Conservation (phyloP, 2,113 vertebrate species). For the Helogale parvula region DNA sequence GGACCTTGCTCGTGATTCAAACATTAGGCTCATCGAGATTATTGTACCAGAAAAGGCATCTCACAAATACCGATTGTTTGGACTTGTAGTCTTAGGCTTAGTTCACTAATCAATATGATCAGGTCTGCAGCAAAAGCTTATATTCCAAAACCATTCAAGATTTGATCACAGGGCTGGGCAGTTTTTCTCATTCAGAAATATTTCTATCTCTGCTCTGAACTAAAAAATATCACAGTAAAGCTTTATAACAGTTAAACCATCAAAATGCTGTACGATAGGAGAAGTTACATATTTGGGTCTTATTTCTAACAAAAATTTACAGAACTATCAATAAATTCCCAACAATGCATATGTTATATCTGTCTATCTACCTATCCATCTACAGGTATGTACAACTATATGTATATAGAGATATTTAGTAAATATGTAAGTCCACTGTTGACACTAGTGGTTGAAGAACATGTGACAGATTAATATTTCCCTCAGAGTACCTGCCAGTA, state of each 20-base stretch:
- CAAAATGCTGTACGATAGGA: background rate
- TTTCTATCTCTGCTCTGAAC: background rate
- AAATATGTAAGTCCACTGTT: background rate
- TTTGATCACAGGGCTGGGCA: background rate
- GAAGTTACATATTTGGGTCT: slow-evolving; percentile 38
- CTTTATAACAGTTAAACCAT: slow-evolving; percentile 31
- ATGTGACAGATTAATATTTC: slow-evolving; percentile 36
- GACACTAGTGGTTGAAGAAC: slow-evolving; percentile 9
- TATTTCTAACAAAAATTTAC: slow-evolving; percentile 49
- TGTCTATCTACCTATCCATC: background rate
- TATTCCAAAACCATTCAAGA: slow-evolving; percentile 36
- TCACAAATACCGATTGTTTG: slow-evolving; percentile 53
- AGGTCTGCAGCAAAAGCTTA: slow-evolving; percentile 51
- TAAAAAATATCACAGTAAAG: slow-evolving; percentile 58
- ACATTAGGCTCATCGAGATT: background rate
- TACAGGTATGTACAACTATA: background rate
- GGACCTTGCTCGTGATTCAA: slow-evolving; percentile 5
- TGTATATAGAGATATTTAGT: background rate
- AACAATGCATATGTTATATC: background rate
- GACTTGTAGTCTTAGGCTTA: slow-evolving; percentile 24
- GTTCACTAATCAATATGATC: slow-evolving; percentile 48
- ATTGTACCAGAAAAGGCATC: slow-evolving; percentile 33
- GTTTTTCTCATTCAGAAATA: slow-evolving; percentile 63
- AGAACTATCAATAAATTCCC: slow-evolving; percentile 13
- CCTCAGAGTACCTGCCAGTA: background rate